phyloP scores from a whole-genome alignment of 2,888 invertebrate species.

The Bellardia pandia region DNA sequence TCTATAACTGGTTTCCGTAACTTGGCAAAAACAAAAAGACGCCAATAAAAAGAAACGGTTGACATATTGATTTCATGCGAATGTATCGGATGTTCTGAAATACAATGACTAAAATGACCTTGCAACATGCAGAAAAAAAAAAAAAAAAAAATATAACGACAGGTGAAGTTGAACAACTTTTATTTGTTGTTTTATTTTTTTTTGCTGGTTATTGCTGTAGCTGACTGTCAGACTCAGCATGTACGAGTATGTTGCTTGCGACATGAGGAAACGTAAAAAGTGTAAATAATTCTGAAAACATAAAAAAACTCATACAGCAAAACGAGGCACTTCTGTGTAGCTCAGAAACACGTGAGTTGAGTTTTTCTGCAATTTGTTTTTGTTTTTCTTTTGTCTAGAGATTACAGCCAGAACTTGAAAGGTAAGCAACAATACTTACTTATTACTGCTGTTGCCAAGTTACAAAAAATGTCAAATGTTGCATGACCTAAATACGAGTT shows the following conservation, averaged over 20 bases:
- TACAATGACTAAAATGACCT: slow-evolving; percentile 57
- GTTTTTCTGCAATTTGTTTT: neutral
- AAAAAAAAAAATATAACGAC: too few relatives aligned
- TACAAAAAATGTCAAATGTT: slow-evolving; percentile 47
- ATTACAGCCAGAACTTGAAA: slow-evolving; percentile 26
- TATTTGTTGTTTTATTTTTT: neutral
- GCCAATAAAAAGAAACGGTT: neutral
- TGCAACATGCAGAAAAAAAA: slow-evolving; percentile 58
- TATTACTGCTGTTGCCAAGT: slow-evolving; percentile 28
- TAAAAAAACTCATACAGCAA: neutral
- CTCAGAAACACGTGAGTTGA: slow-evolving; percentile 48
- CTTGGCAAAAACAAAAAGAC: neutral
- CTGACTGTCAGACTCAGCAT: slow-evolving; percentile 4
- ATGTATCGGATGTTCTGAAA: slow-evolving; percentile 47
- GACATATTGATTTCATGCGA: slow-evolving; percentile 43
- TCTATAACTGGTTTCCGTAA: neutral
- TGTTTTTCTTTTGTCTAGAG: neutral
- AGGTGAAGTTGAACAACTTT: slow-evolving; percentile 68
- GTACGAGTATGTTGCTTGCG: slow-evolving; percentile 6
- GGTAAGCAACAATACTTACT: neutral
- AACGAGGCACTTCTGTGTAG: neutral
- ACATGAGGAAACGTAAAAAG: slow-evolving; percentile 51
- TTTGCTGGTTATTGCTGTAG: neutral
- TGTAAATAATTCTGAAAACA: slow-evolving; percentile 44
- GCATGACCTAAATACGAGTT: slow-evolving; percentile 67